Base-by-base conservation (phyloP, 2,797 vertebrate species). In the Acipenser transmontanus region DNA sequence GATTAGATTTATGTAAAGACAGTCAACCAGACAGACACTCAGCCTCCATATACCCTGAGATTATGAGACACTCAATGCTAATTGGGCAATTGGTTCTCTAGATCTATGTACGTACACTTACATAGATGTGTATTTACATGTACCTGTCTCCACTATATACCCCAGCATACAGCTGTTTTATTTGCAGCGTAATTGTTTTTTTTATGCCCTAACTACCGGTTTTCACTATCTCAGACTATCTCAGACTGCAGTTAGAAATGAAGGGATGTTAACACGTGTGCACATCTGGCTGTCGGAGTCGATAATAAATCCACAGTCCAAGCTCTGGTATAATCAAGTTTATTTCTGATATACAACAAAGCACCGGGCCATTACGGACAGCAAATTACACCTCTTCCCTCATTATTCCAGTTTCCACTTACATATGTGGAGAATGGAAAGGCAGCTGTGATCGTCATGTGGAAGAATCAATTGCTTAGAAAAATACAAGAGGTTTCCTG, bases 251-350 rank as follows among this genome's bases (percentile, higher is more conserved):
- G 72, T 59, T 67, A 59, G 59, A 66, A 74, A 71, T 70, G 14
- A 9, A 69, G 13, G 66, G 65, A 61, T 69, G 79, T 72, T 76
- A 65, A 66, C 67, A 65, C 64, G 65, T 52, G 20, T 51, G 77
- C 75, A 81, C 79, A 85, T 85, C 76, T 86, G 83, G 81, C 78
- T 70, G 64, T 60, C 68, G 73, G 74, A 77, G 76, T 80, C 70
- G 77, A 74, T 73, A 77, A 84, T 78, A 81, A 84, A 85, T 54
- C 10, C 74, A 74, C 73, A 77, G 73, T 78, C 75, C 74, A 61
- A 69, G 62, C 62, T 74, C 79, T 13, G 65, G 56, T 72, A 68
- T 73, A 69, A 66, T 74, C 68, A 67, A 66, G 66, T 81, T 72
- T 72, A 74, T 75, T 81, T 76, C 73, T 68, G 71, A 76, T 75